phyloP scores from a whole-genome alignment of 2,113 vertebrate species.

The Erythrolamprus reginae region DNA sequence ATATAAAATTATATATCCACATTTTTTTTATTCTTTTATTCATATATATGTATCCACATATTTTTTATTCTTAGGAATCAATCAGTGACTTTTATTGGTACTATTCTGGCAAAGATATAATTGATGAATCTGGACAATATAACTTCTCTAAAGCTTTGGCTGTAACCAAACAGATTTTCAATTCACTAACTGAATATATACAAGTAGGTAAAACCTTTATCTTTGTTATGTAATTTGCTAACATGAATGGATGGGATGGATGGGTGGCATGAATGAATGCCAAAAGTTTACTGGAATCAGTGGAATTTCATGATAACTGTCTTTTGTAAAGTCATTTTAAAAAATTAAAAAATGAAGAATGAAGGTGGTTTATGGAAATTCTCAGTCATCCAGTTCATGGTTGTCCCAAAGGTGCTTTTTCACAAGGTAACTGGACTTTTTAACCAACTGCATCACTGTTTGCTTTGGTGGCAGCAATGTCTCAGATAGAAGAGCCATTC shows the following conservation, averaged over 20 bases:
- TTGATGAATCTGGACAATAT: conserved; percentile 92
- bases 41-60: too few relatives aligned
- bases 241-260: not conserved
- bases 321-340: not conserved
- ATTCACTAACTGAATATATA: conserved; percentile 97
- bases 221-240: not conserved
- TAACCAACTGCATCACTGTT: too few relatives aligned
- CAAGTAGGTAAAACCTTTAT: conserved; percentile 75
- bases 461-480: too few relatives aligned
- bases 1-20: not conserved
- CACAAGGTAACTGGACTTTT: too few relatives aligned
- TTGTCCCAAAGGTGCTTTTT: too few relatives aligned
- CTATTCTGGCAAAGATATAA: conserved; percentile 94
- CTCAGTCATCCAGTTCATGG: too few relatives aligned
- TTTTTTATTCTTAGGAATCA: conserved; percentile 79
- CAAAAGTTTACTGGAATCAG: not conserved
- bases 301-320: not conserved
- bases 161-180: conserved; percentile 97
- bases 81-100: conserved; percentile 99
- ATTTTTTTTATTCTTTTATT: conserved; percentile 35
- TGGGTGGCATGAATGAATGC: not conserved
- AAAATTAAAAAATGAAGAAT: not conserved
- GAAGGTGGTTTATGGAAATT: not conserved
- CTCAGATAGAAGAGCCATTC: too few relatives aligned
- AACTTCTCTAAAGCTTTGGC: conserved; percentile 96